Evolutionary conservation across 1,140 invertebrate genomes (phyloP).

Genomic region (Dysdera silvatica): DNA sequence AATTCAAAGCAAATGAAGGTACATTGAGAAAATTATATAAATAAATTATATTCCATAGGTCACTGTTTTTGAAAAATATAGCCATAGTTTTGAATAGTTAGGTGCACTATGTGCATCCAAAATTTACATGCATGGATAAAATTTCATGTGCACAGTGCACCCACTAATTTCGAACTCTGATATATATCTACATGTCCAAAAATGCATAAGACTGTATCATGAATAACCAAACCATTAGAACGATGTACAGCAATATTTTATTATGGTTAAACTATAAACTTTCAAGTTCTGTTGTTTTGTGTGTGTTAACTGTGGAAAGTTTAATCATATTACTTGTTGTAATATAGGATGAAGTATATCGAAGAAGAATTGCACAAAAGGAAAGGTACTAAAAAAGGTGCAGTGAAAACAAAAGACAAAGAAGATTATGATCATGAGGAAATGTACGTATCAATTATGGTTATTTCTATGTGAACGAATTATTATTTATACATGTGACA

Average conservation of each 20-base stretch:
- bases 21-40: too few relatives aligned
- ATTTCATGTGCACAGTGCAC: too few relatives aligned
- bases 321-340: background rate
- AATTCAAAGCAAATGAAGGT: too few relatives aligned
- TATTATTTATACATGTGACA: background rate
- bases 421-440: background rate
- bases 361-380: conserved; percentile 82
- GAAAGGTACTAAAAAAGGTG: conserved; percentile 55
- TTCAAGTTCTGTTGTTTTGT: background rate
- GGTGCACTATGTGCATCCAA: too few relatives aligned
- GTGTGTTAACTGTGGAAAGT: background rate
- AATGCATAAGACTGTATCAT: background rate
- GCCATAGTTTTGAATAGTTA: too few relatives aligned
- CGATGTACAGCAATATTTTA: background rate
- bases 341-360: conserved; percentile 85
- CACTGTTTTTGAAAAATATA: too few relatives aligned
- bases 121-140: too few relatives aligned
- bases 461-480: background rate
- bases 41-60: too few relatives aligned
- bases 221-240: background rate
- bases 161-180: too few relatives aligned
- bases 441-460: background rate
- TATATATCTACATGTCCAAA: background rate
- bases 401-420: background rate
- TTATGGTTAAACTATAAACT: background rate